These are phyloP conservation scores for Semicossyphus pulcher DNA, from an alignment of 2,113 vertebrate species.

Conservation along the genomic window DNA sequence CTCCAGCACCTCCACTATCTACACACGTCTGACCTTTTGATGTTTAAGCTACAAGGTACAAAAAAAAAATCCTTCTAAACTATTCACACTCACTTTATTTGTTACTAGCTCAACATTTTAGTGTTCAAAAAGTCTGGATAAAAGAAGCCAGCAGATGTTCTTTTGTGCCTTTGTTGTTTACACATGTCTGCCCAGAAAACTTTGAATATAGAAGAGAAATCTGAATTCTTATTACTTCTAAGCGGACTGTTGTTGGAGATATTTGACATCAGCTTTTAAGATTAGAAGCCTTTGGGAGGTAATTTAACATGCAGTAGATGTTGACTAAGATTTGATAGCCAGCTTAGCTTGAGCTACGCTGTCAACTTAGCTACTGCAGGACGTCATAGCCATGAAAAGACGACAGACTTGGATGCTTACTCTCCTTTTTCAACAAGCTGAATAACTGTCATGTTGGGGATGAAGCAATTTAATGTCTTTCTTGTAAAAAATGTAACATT, in stretches of 20 bases:
- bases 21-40: conserved; percentile 26
- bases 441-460: no score
- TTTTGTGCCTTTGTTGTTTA: conserved; percentile 28
- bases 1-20: conserved; percentile 29
- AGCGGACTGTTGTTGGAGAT: not conserved
- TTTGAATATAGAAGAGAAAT: not conserved
- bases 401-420: no score
- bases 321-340: conserved; percentile 15
- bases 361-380: conserved; percentile 7
- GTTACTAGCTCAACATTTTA: conserved; percentile 10
- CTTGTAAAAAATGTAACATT: not conserved
- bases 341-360: not conserved
- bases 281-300: not conserved
- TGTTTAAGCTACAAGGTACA: conserved; percentile 27
- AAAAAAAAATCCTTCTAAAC: conserved; percentile 5
- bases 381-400: not conserved
- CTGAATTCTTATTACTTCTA: not conserved
- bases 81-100: conserved; percentile 27
- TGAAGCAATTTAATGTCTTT: not conserved
- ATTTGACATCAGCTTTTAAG: not conserved
- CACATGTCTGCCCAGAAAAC: conserved; percentile 30
- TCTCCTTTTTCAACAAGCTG: no score
- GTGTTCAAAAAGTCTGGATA: conserved; percentile 14
- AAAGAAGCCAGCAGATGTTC: conserved; percentile 36
- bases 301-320: not conserved